A percentile compares a stretch with the other conserved stretches of the same genome.
Conservation (phyloP, 2,797 vertebrate genomes). For the Notamacropus eugenii region DNA sequence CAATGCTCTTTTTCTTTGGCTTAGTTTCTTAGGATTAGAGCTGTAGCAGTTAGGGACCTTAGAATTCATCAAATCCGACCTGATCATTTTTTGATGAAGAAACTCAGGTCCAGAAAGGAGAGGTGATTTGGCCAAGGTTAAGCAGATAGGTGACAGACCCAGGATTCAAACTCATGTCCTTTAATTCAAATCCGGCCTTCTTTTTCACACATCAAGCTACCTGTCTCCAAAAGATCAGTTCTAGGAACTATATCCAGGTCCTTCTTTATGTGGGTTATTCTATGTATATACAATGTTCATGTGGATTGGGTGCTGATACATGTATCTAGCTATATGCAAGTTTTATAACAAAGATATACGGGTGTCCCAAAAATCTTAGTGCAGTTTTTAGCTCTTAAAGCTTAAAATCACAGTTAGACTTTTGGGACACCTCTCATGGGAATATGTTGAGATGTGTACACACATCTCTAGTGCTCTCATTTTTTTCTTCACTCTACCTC, state of each 20-base stretch:
- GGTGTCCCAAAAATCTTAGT: neutral
- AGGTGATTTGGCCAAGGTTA: neutral
- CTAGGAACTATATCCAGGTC: conserved; percentile 14
- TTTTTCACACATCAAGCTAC: neutral
- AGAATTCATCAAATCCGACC: neutral
- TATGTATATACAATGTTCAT: neutral
- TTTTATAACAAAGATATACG: neutral
- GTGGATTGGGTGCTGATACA: neutral
- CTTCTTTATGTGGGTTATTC: neutral
- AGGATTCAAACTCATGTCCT: neutral
- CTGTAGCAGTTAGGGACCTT: neutral
- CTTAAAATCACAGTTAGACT: neutral
- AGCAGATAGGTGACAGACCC: neutral
- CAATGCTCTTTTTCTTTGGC: neutral
- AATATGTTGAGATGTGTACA: neutral
- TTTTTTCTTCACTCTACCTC: neutral
- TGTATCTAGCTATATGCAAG: accelerated
- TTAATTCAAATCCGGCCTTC: neutral
- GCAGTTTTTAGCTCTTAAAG: neutral
- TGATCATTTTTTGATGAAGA: neutral
- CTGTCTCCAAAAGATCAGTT: conserved; percentile 43
- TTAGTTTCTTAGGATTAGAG: neutral
- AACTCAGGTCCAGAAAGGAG: neutral
- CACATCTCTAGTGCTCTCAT: neutral
- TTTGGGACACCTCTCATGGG: neutral